Evolutionary conservation across 2,113 vertebrate genomes (phyloP).

Genomic region (Blennius ocellaris): DNA sequence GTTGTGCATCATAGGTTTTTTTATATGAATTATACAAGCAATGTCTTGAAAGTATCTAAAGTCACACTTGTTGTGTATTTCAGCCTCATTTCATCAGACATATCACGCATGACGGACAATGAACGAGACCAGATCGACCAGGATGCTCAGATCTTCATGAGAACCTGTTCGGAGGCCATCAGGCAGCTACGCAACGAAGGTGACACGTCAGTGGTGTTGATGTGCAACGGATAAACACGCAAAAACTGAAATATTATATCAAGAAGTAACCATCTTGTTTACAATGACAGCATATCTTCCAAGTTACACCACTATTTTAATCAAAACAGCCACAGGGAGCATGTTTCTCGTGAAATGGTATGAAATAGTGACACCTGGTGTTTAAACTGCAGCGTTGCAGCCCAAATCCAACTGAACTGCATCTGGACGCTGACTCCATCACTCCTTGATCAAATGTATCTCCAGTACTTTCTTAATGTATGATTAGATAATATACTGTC

Average conservation of each 20-base stretch:
- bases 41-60: too few species aligned
- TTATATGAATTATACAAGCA: too few species aligned
- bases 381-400: too few species aligned
- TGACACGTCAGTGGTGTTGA: conserved; percentile 14
- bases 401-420: too few species aligned
- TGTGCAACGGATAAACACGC: neutral
- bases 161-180: conserved; percentile 94
- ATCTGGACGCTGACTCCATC: too few species aligned
- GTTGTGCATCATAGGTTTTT: too few species aligned
- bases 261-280: neutral
- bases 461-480: too few species aligned
- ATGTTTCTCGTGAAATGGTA: too few species aligned
- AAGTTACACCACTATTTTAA: neutral
- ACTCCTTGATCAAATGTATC: too few species aligned
- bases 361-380: too few species aligned
- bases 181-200: conserved; percentile 91
- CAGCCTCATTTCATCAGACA: conserved; percentile 91
- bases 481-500: too few species aligned
- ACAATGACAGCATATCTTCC: neutral
- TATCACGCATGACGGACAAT: conserved; percentile 91
- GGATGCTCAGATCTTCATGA: conserved; percentile 96
- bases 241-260: neutral
- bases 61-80: conserved; percentile 15
- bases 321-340: too few species aligned
- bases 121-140: conserved; percentile 98